These are phyloP conservation scores for Anoncus sp. DNA, from an alignment of 2,888 invertebrate species.

Conservation along the genomic window DNA sequence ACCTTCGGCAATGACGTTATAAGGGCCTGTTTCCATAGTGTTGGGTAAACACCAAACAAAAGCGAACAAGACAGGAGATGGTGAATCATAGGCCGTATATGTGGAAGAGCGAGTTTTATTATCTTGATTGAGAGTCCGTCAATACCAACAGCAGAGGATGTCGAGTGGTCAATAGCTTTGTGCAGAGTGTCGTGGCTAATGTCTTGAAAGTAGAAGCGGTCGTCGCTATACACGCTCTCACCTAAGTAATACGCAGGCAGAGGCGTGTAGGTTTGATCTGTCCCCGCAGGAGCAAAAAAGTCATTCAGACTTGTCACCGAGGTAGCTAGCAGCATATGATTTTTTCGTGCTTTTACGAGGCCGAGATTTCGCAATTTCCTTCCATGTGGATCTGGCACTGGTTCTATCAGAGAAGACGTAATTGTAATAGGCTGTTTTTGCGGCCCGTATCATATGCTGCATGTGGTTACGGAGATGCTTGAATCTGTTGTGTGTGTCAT, in stretches of 20 bases:
- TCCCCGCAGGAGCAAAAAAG: neutral
- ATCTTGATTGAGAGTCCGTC: constrained; percentile 2
- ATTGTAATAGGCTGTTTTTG: neutral
- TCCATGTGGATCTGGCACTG: neutral
- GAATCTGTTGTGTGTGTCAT: neutral
- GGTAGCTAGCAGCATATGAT: neutral
- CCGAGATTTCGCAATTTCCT: constrained; percentile 3
- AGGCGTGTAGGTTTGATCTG: neutral
- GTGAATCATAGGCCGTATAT: constrained; percentile 8
- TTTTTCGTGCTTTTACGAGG: neutral
- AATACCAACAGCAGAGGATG: neutral
- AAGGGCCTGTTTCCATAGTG: constrained; percentile 10
- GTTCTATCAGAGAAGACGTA: neutral
- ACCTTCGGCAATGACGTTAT: constrained; percentile 69
- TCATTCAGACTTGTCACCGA: neutral
- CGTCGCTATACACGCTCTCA: constrained; percentile 6
- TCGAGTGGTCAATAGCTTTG: neutral
- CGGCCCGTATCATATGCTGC: neutral
- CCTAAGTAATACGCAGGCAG: constrained; percentile 4
- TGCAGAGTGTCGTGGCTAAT: neutral
- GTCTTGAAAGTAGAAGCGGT: constrained; percentile 5
- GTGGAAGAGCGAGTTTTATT: neutral
- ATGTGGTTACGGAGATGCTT: neutral
- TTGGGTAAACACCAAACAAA: too few species aligned
- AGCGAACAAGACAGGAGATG: constrained; percentile 8